A percentile compares a stretch with the other conserved stretches of the same genome.
phyloP scores from a whole-genome alignment of 1,140 invertebrate species.

The Radopholus similis region DNA sequence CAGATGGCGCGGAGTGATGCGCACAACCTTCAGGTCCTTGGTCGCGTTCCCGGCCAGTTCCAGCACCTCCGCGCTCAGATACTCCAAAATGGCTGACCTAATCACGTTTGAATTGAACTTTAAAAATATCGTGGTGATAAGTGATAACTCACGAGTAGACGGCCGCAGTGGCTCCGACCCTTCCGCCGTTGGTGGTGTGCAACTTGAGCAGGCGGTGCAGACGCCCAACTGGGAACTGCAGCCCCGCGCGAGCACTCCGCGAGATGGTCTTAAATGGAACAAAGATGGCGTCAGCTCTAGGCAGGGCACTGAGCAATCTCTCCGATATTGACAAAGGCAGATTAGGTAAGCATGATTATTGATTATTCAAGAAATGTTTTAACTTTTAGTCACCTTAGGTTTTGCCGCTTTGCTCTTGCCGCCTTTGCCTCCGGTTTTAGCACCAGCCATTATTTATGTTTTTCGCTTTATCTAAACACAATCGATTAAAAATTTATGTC shows the following conservation, averaged over 20 bases:
- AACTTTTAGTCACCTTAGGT: no score
- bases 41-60: slow-evolving; percentile 85
- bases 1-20: slow-evolving; percentile 96
- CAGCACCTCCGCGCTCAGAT: slow-evolving; percentile 91
- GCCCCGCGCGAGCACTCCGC: slow-evolving; percentile 62
- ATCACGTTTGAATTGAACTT: slow-evolving; percentile 81
- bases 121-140: not conserved
- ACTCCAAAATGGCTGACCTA: slow-evolving; percentile 96
- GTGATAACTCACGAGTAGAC: slow-evolving; percentile 64
- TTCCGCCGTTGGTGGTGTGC: slow-evolving; percentile 69
- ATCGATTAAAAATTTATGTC: no score
- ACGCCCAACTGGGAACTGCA: slow-evolving; percentile 66
- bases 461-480: no score
- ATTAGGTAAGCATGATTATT: no score
- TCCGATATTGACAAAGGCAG: no score
- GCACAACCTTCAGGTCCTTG: slow-evolving; percentile 98
- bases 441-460: no score
- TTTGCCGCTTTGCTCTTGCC: no score
- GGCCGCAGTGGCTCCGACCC: slow-evolving; percentile 70
- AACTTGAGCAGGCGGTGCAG: slow-evolving; percentile 65
- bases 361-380: no score
- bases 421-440: no score
- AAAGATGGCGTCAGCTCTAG: no score
- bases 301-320: no score
- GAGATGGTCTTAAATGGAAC: slow-evolving; percentile 38